Evolutionary conservation across 37 sponge, comb jelly and placozoan genomes (phyloP).

Genomic region (Chondrilla cf. caribensis): DNA sequence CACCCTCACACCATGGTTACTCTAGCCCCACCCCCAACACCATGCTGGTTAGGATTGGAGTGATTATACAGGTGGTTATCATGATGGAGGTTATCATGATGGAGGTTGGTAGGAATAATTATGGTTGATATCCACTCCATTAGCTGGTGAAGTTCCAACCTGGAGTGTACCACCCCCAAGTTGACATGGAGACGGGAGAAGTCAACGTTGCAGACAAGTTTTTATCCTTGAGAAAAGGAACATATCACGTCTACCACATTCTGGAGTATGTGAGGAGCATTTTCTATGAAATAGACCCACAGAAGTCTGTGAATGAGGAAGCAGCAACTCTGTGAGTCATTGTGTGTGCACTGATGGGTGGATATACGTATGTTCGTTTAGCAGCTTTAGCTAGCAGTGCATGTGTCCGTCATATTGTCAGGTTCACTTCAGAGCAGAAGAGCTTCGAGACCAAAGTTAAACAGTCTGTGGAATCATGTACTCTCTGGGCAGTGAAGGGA

Average conservation of each 20-base stretch:
- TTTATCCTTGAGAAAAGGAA: not conserved
- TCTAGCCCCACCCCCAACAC: too few relatives aligned
- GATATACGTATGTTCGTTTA: not conserved
- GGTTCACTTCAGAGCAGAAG: conserved; percentile 42
- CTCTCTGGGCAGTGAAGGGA: conserved; percentile 28
- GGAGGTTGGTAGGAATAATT: too few relatives aligned
- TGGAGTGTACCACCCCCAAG: conserved; percentile 70
- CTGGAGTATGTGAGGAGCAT: conserved; percentile 57
- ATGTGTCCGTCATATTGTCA: not conserved
- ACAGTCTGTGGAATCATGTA: conserved; percentile 55
- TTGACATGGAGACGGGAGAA: conserved; percentile 61
- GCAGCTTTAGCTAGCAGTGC: not conserved
- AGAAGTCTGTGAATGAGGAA: conserved; percentile 44
- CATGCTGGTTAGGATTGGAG: too few relatives aligned
- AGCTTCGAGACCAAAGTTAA: conserved; percentile 51
- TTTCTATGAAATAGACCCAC: conserved; percentile 53
- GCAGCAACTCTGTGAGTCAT: conserved; percentile 68
- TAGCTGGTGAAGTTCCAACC: conserved; percentile 70
- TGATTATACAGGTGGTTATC: too few relatives aligned
- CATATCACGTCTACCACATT: conserved; percentile 54
- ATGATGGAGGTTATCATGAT: too few relatives aligned
- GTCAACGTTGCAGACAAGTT: conserved; percentile 64
- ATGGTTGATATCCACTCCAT: not conserved
- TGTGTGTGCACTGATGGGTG: not conserved
- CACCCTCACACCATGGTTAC: too few relatives aligned